A percentile compares a stretch with the other conserved stretches of the same genome.
These are phyloP conservation scores for Chrysocyon brachyurus DNA, from an alignment of 2,797 vertebrate species.

Conservation along the genomic window DNA sequence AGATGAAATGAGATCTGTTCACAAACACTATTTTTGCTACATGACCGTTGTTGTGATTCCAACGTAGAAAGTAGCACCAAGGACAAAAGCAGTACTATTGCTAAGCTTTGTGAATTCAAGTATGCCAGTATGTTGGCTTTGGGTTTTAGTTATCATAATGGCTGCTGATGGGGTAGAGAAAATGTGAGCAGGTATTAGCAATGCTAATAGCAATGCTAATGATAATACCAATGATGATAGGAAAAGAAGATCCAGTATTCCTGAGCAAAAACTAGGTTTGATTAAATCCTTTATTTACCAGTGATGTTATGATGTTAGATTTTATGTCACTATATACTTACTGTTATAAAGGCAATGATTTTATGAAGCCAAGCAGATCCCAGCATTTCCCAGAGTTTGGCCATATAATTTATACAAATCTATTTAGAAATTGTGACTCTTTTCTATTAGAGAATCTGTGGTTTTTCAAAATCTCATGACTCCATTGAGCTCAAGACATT, in stretches of 20 bases:
- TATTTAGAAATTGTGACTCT: conserved; percentile 49
- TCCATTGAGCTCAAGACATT: not conserved
- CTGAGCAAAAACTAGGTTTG: conserved; percentile 21
- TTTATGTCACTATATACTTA: not conserved
- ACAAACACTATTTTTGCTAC: not conserved
- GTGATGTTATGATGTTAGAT: not conserved
- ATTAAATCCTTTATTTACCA: not conserved
- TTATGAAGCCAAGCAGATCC: not conserved
- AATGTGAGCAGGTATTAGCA: not conserved
- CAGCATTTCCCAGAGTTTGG: conserved; percentile 44
- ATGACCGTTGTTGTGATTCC: not conserved
- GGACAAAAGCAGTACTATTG: not conserved
- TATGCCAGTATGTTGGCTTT: not conserved
- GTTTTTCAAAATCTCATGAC: conserved; percentile 54
- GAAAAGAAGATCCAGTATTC: not conserved
- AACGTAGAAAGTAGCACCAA: not conserved
- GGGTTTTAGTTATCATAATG: not conserved
- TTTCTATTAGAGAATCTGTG: conserved; percentile 18
- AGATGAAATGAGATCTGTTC: conserved; percentile 9
- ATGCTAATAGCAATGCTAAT: too few species aligned
- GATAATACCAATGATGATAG: not conserved
- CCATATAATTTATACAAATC: not conserved
- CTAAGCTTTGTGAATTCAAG: not conserved
- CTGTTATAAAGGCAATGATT: not conserved
- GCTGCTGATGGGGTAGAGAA: not conserved